A percentile compares a stretch with the other conserved stretches of the same genome.
phyloP scores from a whole-genome alignment of 2,797 vertebrate species.

The Tamandua tetradactyla region DNA sequence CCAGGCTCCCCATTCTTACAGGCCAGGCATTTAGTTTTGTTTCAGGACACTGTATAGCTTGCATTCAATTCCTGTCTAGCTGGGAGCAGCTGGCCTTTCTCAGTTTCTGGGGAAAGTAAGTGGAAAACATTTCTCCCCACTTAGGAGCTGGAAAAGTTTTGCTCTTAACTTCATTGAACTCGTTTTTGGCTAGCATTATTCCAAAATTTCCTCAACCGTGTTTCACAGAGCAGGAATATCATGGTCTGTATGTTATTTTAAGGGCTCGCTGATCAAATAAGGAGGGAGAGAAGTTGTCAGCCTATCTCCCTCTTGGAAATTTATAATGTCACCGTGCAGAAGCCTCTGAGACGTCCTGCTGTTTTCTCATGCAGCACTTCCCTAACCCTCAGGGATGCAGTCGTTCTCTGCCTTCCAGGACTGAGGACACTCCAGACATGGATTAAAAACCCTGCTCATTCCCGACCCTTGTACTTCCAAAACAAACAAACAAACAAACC shows the following conservation, averaged over 20 bases:
- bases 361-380: neutral
- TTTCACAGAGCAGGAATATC: neutral
- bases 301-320: neutral
- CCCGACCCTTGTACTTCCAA: no score
- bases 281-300: neutral
- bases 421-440: neutral
- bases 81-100: neutral
- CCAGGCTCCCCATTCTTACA: accelerated
- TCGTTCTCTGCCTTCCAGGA: neutral
- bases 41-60: accelerated
- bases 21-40: neutral
- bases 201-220: neutral
- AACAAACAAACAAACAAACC: no score
- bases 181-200: neutral
- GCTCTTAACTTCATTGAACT: neutral
- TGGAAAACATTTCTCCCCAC: neutral
- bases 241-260: neutral
- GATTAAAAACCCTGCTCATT: no score
- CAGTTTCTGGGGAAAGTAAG: neutral
- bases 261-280: neutral
- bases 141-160: neutral
- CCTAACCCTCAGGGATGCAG: no score
- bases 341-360: neutral
- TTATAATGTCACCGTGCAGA: accelerated
- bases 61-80: neutral